Conservation (phyloP, 2,888 invertebrate genomes). For the Sesia apiformis region DNA sequence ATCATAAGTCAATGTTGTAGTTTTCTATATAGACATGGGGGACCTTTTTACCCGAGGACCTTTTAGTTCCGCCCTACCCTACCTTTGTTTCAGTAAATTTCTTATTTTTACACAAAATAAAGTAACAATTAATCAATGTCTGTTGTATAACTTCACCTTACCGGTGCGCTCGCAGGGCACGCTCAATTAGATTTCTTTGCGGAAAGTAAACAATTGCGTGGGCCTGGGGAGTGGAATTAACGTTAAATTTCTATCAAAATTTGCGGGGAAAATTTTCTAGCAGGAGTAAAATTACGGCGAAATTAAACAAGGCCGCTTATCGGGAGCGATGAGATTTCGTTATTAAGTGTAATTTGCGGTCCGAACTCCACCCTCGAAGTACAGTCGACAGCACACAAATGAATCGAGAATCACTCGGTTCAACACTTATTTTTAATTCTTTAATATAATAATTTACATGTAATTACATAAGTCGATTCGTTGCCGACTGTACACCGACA, state of each 20-base stretch:
- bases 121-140: conserved; percentile 48
- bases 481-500: no score
- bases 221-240: conserved; percentile 14
- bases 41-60: no score
- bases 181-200: conserved; percentile 45
- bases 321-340: conserved; percentile 29
- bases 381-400: no score
- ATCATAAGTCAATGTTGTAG: no score
- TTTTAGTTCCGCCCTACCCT: no score
- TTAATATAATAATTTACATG: no score
- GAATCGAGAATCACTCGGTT: no score
- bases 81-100: no score
- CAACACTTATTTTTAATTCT: no score
- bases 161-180: conserved; percentile 19
- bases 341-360: conserved; percentile 42
- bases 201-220: conserved; percentile 29
- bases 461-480: no score
- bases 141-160: conserved; percentile 16
- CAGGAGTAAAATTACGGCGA: conserved; percentile 33
- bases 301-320: conserved; percentile 39
- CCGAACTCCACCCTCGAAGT: conserved; percentile 9
- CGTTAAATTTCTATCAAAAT: conserved; percentile 20
- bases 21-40: no score
- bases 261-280: not conserved
- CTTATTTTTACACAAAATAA: conserved; percentile 22